Evolutionary conservation across 2,888 invertebrate species (phyloP), one percentile per base, ranked within the genome.

Genomic region (Galerucella pusilla): DNA sequence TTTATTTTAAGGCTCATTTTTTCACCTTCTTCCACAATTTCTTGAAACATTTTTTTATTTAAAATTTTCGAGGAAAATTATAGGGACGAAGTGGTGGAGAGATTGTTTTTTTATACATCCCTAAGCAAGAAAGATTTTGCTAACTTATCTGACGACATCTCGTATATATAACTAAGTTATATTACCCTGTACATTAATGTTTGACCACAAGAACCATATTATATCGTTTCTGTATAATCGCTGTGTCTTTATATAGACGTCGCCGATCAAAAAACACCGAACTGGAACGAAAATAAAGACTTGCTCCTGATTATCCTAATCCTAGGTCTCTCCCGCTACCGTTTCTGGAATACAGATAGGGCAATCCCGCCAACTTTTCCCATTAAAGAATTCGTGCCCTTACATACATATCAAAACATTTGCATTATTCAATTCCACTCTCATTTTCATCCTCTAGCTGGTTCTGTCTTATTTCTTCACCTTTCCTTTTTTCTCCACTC

Each of bases 351-450:
- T 86, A 86, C 85, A 83, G 84, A 86, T 86, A 84, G 85, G 83
- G 79, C 81, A 83, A 83, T 84, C 81, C 82, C 76, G 61, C 80
- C 74, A 85, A 86, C 85, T 86, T 86, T 86, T 85, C 85, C 85
- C 85, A 85, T 86, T 85, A 85, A 84, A 81, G 82, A 83, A 85
- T 81, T 85, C 84, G 84, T 84, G 84, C 83, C 81, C 81, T 80
- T 81, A 85, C 85, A 86, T 85, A 85, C 84, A 85, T 85, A 86
- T 85, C 83, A 83, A 83, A 84, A 83, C 82, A 85, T 86, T 86
- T 86, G 85, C 85, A 85, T 85, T 86, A 85, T 86, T 85, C 84
- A 84, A 85, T 85, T 85, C 80, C 71, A 79, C 76, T 78, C 73
- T 78, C 79, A 79, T 79, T 78, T 78, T 67, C 71, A 65, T 65